phyloP scores from a whole-genome alignment of 2,888 invertebrate species.

The Tanytarsus gracilentus region DNA sequence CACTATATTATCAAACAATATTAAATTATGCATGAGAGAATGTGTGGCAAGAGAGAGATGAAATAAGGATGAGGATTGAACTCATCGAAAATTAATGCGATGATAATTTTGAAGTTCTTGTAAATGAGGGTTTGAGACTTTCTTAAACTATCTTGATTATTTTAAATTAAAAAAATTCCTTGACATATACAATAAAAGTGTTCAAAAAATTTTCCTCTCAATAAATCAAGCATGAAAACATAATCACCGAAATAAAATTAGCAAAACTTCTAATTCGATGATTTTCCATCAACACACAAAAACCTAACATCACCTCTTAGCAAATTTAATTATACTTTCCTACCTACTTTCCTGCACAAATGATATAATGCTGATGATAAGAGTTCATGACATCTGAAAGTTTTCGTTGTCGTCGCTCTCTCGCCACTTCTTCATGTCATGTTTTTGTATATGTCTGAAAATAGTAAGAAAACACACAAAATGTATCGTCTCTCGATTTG shows the following conservation, averaged over 20 bases:
- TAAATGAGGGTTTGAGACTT: no score
- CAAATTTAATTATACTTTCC: conserved; percentile 16
- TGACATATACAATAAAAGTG: no score
- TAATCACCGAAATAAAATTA: no score
- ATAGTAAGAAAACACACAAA: no score
- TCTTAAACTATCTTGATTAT: no score
- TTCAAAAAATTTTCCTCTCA: no score
- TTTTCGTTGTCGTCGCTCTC: background rate
- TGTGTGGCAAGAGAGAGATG: background rate
- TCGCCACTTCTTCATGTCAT: no score
- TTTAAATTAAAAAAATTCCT: no score
- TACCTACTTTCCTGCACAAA: background rate
- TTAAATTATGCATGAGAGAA: background rate
- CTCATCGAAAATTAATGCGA: no score
- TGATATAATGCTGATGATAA: background rate
- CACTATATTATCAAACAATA: conserved; percentile 20
- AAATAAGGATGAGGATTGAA: background rate
- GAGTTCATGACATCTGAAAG: conserved; percentile 24
- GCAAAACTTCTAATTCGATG: background rate
- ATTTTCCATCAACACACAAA: background rate
- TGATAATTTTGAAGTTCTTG: no score
- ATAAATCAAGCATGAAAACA: no score
- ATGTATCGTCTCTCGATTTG: conserved; percentile 4
- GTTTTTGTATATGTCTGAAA: background rate
- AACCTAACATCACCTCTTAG: background rate